Evolutionary conservation across 2,113 vertebrate species (phyloP).

Genomic region (Salminus brasiliensis): DNA sequence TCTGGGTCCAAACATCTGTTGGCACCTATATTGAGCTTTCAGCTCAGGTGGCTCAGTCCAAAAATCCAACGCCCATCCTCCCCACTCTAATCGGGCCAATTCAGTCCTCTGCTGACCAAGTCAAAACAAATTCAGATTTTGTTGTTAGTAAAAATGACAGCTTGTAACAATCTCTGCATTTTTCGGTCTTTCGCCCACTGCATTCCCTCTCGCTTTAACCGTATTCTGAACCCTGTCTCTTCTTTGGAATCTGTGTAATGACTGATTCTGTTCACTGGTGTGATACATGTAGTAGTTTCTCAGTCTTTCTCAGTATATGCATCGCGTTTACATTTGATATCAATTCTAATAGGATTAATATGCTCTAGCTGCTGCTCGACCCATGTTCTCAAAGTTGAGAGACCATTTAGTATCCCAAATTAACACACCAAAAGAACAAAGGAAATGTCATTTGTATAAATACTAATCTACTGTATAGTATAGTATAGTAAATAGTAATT

Average conservation of each 20-base stretch:
- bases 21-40: constrained; percentile 8
- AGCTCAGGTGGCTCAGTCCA: constrained; percentile 32
- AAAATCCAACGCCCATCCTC: constrained; percentile 17
- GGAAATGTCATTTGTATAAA: too few relatives aligned
- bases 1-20: constrained; percentile 24
- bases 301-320: too few relatives aligned
- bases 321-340: neutral
- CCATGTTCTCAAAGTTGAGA: too few relatives aligned
- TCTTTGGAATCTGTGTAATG: constrained; percentile 25
- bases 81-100: constrained; percentile 28
- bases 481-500: too few relatives aligned
- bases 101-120: constrained; percentile 20
- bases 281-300: neutral
- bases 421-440: too few relatives aligned
- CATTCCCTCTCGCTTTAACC: constrained; percentile 8
- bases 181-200: neutral
- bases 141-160: constrained; percentile 4
- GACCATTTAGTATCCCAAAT: too few relatives aligned
- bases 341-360: too few relatives aligned
- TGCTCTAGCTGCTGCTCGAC: too few relatives aligned
- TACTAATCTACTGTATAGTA: too few relatives aligned
- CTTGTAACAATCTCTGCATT: constrained; percentile 4
- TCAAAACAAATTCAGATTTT: constrained; percentile 26
- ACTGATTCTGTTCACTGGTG: constrained; percentile 70
- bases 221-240: constrained; percentile 34